phyloP scores from a whole-genome alignment of 1,140 invertebrate genomes.

The Pseudomyrmex concolor region DNA sequence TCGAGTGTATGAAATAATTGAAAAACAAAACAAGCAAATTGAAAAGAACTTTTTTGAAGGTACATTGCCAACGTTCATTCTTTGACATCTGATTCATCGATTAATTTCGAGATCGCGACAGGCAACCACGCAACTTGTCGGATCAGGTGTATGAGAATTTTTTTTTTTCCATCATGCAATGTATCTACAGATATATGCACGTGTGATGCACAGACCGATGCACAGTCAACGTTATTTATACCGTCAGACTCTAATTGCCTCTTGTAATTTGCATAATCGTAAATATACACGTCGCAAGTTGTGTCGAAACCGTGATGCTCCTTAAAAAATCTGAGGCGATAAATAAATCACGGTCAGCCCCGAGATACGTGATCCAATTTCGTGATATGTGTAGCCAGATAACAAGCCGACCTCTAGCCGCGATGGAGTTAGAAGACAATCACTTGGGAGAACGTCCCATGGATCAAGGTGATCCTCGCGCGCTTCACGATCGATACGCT shows the following conservation, averaged over 20 bases:
- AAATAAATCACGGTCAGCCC: conserved; percentile 79
- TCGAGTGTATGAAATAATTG: neutral
- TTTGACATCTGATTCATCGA: neutral
- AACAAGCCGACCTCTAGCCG: conserved; percentile 55
- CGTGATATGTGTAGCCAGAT: conserved; percentile 72
- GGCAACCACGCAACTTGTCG: neutral
- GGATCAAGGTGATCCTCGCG: conserved; percentile 67
- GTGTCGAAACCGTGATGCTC: conserved; percentile 77
- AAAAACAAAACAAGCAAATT: neutral
- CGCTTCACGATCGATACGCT: conserved; percentile 62
- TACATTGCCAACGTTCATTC: neutral
- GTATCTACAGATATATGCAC: conserved; percentile 2
- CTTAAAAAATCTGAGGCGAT: conserved; percentile 71
- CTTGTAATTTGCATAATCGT: conserved; percentile 80
- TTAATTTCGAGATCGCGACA: neutral
- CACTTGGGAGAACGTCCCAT: conserved; percentile 51
- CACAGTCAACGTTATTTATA: conserved; percentile 67
- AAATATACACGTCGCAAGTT: conserved; percentile 78
- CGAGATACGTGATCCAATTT: conserved; percentile 77
- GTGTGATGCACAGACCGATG: neutral
- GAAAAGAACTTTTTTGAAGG: neutral
- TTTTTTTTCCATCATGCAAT: conserved; percentile 22
- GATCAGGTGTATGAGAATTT: neutral
- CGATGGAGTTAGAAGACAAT: conserved; percentile 44
- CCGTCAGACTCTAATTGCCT: conserved; percentile 76